Conservation (phyloP, 2,888 invertebrate genomes). For the Poecilobothrus nobilitatus region DNA sequence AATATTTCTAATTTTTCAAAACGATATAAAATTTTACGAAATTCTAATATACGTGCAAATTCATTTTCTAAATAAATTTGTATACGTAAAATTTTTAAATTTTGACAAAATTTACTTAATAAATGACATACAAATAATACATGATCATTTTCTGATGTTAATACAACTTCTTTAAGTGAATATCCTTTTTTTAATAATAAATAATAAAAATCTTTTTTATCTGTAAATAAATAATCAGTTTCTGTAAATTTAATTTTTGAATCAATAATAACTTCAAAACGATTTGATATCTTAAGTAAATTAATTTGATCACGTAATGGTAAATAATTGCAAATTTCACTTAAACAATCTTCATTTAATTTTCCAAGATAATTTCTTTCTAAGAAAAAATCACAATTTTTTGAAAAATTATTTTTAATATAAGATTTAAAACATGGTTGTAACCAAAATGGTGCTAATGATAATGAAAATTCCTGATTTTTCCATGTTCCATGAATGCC, state of each 20-base stretch:
- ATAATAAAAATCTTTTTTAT: background rate
- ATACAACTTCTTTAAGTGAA: background rate
- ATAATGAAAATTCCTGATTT: background rate
- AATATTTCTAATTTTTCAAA: background rate
- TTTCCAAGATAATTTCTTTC: background rate
- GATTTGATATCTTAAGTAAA: constrained; percentile 18
- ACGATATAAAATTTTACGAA: background rate
- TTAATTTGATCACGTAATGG: constrained; percentile 18
- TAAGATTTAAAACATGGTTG: background rate
- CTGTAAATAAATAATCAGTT: background rate
- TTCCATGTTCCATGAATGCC: background rate
- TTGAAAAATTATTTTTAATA: constrained; percentile 1
- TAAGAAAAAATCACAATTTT: background rate
- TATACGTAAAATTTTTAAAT: background rate
- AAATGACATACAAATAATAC: background rate
- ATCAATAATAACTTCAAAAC: constrained; percentile 12
- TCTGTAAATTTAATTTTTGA: background rate
- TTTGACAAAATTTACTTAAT: background rate
- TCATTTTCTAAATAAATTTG: constrained; percentile 3
- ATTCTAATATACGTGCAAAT: background rate
- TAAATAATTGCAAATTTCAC: constrained; percentile 17
- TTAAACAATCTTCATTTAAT: constrained; percentile 23
- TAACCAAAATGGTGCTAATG: background rate
- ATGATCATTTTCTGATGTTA: background rate
- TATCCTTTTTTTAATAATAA: constrained; percentile 1